phyloP scores from a whole-genome alignment of 2,888 invertebrate species.

The Amaurobius ferox region DNA sequence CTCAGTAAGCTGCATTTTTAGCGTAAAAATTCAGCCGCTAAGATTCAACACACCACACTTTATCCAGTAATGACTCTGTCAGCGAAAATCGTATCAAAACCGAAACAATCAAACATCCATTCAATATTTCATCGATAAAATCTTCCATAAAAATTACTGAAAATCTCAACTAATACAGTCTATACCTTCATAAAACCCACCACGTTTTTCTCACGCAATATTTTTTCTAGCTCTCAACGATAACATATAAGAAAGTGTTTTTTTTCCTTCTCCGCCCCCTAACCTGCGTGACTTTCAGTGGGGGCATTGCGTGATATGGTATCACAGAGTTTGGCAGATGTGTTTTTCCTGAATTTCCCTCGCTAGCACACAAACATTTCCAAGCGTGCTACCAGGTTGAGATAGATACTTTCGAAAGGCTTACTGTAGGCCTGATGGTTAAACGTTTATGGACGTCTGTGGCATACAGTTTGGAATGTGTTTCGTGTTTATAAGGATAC shows the following conservation, averaged over 20 bases:
- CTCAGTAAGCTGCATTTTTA: not conserved
- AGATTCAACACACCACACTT: not conserved
- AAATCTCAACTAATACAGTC: slow-evolving; percentile 5
- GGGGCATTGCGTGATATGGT: slow-evolving; percentile 19
- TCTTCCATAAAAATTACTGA: not conserved
- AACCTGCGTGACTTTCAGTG: slow-evolving; percentile 7
- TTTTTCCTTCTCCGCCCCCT: not conserved
- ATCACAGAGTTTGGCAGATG: slow-evolving; percentile 24
- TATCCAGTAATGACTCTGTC: not conserved
- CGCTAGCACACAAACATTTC: slow-evolving; percentile 1
- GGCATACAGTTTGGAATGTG: no score
- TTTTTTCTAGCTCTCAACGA: not conserved
- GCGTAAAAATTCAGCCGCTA: not conserved
- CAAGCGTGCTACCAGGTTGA: not conserved
- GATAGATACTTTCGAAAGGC: not conserved
- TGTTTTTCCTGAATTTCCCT: slow-evolving; percentile 4
- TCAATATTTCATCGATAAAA: not conserved
- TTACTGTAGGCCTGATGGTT: no score
- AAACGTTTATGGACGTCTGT: no score
- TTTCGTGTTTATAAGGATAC: no score
- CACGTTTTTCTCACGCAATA: not conserved
- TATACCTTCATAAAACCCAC: not conserved
- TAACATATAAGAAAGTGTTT: not conserved
- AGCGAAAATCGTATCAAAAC: not conserved
- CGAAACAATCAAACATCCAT: not conserved